phyloP scores from a whole-genome alignment of 2,888 invertebrate species.

The Flabesymbios commensalis region DNA sequence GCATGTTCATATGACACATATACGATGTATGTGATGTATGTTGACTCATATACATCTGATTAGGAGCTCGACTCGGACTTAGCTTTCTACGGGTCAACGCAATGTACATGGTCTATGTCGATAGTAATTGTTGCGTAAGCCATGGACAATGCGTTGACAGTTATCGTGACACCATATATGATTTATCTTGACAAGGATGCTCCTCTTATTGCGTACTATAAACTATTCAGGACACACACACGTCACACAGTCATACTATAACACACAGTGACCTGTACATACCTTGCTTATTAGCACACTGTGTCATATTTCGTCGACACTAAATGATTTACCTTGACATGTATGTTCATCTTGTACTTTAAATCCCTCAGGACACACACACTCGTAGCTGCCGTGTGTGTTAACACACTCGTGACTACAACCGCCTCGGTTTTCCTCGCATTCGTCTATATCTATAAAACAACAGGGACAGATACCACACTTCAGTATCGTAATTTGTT shows the following conservation, averaged over 20 bases:
- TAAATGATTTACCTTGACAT: slow-evolving; percentile 46
- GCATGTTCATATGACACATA: no score
- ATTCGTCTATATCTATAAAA: slow-evolving; percentile 53
- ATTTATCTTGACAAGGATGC: no score
- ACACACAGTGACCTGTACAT: neutral
- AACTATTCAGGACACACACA: no score
- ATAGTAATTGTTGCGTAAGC: no score
- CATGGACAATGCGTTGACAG: no score
- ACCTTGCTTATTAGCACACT: neutral
- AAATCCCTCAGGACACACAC: slow-evolving; percentile 56
- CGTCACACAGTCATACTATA: neutral
- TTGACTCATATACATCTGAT: no score
- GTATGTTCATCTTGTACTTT: slow-evolving; percentile 47
- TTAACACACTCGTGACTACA: slow-evolving; percentile 57
- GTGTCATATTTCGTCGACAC: neutral
- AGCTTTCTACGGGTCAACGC: no score
- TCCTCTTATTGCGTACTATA: no score
- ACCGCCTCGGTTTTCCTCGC: slow-evolving; percentile 45
- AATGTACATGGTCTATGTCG: no score
- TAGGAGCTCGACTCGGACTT: no score
- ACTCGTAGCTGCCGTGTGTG: slow-evolving; percentile 55
- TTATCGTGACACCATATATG: no score
- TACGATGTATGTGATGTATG: no score
- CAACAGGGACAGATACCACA: neutral
- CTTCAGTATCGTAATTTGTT: neutral